phyloP scores from a whole-genome alignment of 2,113 vertebrate species.

The Sylvietta virens region DNA sequence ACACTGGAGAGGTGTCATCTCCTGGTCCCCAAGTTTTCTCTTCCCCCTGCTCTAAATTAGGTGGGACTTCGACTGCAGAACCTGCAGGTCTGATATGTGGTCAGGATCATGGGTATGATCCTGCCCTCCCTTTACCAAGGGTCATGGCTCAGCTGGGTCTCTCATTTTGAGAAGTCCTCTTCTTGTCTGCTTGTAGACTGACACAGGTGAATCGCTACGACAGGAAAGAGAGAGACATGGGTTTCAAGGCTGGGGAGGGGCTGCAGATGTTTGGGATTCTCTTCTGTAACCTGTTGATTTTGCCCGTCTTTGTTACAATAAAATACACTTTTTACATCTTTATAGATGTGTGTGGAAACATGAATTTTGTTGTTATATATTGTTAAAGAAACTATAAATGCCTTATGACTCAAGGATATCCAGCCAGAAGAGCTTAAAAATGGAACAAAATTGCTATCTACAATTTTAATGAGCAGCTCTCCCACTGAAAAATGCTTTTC shows the following conservation, averaged over 20 bases:
- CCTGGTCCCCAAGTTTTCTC: neutral
- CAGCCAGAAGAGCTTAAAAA: slow-evolving; percentile 22
- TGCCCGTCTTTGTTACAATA: neutral
- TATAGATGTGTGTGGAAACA: neutral
- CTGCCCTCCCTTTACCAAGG: neutral
- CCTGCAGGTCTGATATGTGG: fast-evolving
- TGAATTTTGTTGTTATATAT: neutral
- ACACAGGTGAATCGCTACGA: fast-evolving
- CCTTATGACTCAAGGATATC: neutral
- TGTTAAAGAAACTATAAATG: slow-evolving; percentile 15
- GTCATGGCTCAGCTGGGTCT: neutral
- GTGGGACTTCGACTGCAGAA: neutral
- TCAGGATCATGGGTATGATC: neutral
- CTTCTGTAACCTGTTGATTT: neutral
- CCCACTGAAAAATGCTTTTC: slow-evolving; percentile 42
- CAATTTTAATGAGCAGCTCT: slow-evolving; percentile 41
- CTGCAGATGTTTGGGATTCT: neutral
- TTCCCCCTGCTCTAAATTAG: neutral
- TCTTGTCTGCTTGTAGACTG: neutral
- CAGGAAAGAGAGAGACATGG: fast-evolving
- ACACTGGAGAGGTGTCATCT: neutral
- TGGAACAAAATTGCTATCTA: slow-evolving; percentile 18
- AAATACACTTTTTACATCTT: neutral
- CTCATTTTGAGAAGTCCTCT: neutral
- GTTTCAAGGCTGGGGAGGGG: neutral